phyloP scores from a whole-genome alignment of 2,888 invertebrate genomes.

The Dioctria rufipes region DNA sequence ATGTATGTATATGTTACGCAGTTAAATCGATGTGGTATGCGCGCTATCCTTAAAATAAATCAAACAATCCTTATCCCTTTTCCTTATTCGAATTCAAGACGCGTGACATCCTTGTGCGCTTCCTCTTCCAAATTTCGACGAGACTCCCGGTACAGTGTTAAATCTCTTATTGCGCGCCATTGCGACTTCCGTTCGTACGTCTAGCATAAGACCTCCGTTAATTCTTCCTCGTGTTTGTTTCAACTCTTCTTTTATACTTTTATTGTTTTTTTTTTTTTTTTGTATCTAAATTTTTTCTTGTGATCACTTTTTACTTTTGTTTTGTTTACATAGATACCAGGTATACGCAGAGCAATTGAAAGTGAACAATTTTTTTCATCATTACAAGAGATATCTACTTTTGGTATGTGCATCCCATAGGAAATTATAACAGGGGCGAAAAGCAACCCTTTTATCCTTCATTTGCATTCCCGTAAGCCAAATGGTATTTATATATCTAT shows the following conservation, averaged over 20 bases:
- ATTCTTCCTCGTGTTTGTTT: conserved; percentile 12
- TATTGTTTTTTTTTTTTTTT: not conserved
- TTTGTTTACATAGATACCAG: not conserved
- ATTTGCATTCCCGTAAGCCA: conserved; percentile 41
- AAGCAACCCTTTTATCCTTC: conserved; percentile 25
- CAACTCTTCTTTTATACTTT: not conserved
- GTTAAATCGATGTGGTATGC: conserved; percentile 21
- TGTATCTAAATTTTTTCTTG: not conserved
- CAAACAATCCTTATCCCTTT: conserved; percentile 35
- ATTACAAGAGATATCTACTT: not conserved
- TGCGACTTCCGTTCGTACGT: conserved; percentile 44
- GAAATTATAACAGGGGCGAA: conserved; percentile 4
- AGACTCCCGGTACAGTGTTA: not conserved
- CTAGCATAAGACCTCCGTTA: conserved; percentile 18
- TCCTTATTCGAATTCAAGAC: conserved; percentile 53
- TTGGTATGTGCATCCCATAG: conserved; percentile 22
- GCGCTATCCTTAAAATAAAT: conserved; percentile 29
- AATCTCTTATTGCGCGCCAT: conserved; percentile 29
- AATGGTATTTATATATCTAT: not conserved
- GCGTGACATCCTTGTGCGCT: conserved; percentile 56
- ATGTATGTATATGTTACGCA: conserved; percentile 35
- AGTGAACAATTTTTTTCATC: conserved; percentile 7
- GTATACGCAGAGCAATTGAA: conserved; percentile 20
- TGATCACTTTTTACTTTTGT: no score
- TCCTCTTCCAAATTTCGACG: not conserved